A percentile compares a stretch with the other conserved stretches of the same genome.
phyloP scores from a whole-genome alignment of 2,113 vertebrate species.

The Urocynchramus pylzowi region DNA sequence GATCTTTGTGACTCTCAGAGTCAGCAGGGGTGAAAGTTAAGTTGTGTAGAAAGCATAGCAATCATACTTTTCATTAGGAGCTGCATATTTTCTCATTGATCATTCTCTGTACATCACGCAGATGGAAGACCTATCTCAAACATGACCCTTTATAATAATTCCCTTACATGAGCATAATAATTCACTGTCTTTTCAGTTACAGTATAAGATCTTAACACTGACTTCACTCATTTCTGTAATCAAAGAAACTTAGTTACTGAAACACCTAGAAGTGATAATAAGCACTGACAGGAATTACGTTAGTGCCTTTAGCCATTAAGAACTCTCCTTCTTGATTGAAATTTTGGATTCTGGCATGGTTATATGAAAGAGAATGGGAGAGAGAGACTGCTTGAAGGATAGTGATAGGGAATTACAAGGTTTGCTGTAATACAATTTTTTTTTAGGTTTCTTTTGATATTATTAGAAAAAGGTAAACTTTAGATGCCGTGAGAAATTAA shows the following conservation, averaged over 20 bases:
- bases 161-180: not conserved
- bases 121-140: not conserved
- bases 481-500: not conserved
- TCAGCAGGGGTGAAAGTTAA: slow-evolving; percentile 38
- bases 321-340: not conserved
- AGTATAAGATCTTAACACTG: not conserved
- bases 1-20: slow-evolving; percentile 10
- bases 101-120: not conserved
- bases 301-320: not conserved
- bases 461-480: not conserved
- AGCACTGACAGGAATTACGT: not conserved
- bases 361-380: not conserved
- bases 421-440: not conserved
- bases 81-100: slow-evolving; percentile 36
- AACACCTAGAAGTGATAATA: slow-evolving; percentile 5
- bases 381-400: not conserved
- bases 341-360: not conserved
- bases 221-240: not conserved
- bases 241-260: slow-evolving; percentile 5
- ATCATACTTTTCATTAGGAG: slow-evolving; percentile 36
- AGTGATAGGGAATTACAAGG: not conserved
- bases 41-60: slow-evolving; percentile 29
- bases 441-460: not conserved
- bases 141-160: not conserved
- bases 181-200: slow-evolving; percentile 9